A percentile compares a stretch with the other conserved stretches of the same genome.
Evolutionary conservation across 2,797 vertebrate species (phyloP).

Genomic region (Tarsius wallacei): DNA sequence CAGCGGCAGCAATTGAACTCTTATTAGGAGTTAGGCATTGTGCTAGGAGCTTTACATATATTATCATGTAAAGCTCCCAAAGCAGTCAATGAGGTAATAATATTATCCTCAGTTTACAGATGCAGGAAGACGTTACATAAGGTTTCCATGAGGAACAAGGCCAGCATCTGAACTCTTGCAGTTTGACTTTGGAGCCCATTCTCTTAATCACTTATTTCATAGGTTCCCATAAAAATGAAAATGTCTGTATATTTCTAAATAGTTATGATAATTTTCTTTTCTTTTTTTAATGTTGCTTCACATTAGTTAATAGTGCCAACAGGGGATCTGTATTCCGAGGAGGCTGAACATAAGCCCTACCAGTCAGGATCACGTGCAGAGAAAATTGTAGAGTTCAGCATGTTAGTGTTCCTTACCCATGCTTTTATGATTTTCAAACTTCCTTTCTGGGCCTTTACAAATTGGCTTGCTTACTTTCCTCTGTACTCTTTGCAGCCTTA

Average conservation of each 20-base stretch:
- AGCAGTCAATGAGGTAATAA: background rate
- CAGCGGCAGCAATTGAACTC: background rate
- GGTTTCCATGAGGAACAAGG: background rate
- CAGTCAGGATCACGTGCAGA: background rate
- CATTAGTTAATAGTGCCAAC: background rate
- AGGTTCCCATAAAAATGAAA: conserved; percentile 1
- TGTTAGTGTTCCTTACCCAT: background rate
- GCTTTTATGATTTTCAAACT: background rate
- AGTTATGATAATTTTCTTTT: background rate
- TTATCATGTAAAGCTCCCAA: background rate
- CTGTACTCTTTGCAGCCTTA: background rate
- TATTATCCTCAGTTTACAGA: background rate
- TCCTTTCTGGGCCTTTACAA: conserved; percentile 20
- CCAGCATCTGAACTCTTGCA: background rate
- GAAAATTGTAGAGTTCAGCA: background rate
- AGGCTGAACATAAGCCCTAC: background rate
- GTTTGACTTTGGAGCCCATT: background rate
- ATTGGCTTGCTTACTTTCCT: background rate
- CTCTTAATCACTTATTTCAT: background rate
- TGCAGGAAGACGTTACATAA: background rate
- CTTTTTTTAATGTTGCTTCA: background rate
- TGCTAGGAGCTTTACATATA: background rate
- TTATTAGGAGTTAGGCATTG: background rate
- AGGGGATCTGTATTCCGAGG: background rate
- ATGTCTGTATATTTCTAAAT: background rate